These are phyloP conservation scores for Siniperca chuatsi DNA, from an alignment of 2,113 vertebrate species.

Conservation along the genomic window DNA sequence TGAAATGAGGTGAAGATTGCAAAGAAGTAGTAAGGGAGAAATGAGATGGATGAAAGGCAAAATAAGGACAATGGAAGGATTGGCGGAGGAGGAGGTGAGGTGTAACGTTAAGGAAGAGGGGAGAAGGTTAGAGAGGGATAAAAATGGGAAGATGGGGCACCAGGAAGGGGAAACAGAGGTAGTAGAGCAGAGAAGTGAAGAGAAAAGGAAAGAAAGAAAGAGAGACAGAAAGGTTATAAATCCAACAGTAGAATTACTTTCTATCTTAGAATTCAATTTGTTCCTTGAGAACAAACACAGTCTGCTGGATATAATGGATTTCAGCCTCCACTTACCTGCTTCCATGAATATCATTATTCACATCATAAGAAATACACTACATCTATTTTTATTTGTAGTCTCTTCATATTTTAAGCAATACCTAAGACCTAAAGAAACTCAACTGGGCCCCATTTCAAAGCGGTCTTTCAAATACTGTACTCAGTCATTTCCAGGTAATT, in stretches of 20 bases:
- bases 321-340: slow-evolving; percentile 56
- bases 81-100: neutral
- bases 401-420: neutral
- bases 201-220: slow-evolving; percentile 12
- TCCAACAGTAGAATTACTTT: slow-evolving; percentile 56
- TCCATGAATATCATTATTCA: slow-evolving; percentile 72
- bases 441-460: neutral
- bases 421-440: slow-evolving; percentile 3
- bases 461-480: neutral
- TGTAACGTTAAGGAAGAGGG: neutral
- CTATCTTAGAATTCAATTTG: slow-evolving; percentile 55
- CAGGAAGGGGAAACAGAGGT: slow-evolving; percentile 31
- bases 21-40: neutral
- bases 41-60: neutral
- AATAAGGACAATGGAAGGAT: neutral
- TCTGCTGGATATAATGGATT: slow-evolving; percentile 62
- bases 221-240: slow-evolving; percentile 52
- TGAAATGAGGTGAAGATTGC: slow-evolving; percentile 10
- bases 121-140: neutral
- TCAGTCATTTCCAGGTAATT: neutral
- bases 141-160: neutral
- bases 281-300: slow-evolving; percentile 53
- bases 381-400: slow-evolving; percentile 8
- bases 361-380: slow-evolving; percentile 45
- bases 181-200: slow-evolving; percentile 13